These are phyloP conservation scores for Pemphredon lugubris DNA, from an alignment of 2,888 invertebrate species.

Conservation along the genomic window DNA sequence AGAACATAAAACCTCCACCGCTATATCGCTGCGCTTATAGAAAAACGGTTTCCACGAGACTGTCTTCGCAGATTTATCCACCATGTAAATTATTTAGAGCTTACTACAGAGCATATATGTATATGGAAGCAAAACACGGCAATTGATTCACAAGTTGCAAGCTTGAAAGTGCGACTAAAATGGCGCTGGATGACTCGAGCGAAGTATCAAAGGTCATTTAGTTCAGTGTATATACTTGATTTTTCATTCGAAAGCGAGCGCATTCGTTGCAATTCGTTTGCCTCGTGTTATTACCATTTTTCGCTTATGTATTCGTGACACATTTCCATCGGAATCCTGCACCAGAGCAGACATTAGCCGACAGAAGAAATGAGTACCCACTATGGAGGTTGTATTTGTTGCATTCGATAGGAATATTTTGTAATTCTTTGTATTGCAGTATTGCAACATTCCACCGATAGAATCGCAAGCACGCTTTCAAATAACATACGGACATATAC, in stretches of 20 bases:
- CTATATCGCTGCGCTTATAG: too few relatives aligned
- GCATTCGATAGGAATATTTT: slow-evolving; percentile 15
- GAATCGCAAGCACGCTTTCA: background rate
- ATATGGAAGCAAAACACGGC: slow-evolving; percentile 1
- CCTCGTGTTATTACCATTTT: slow-evolving; percentile 6
- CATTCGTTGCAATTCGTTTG: slow-evolving; percentile 21
- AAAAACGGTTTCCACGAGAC: too few relatives aligned
- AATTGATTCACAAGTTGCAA: slow-evolving; percentile 42
- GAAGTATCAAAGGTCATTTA: slow-evolving; percentile 75
- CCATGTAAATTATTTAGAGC: slow-evolving; percentile 1
- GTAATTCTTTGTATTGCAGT: slow-evolving; percentile 4
- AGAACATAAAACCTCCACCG: too few relatives aligned
- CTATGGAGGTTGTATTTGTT: slow-evolving; percentile 72
- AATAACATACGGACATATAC: background rate
- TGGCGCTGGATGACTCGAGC: slow-evolving; percentile 77
- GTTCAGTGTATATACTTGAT: slow-evolving; percentile 48
- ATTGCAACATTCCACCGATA: background rate
- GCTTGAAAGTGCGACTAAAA: slow-evolving; percentile 62
- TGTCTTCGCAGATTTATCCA: too few relatives aligned
- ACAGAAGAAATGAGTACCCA: slow-evolving; percentile 72
- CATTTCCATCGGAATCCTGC: slow-evolving; percentile 13
- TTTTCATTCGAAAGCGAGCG: slow-evolving; percentile 8
- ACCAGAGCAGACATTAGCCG: slow-evolving; percentile 8
- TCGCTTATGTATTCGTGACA: slow-evolving; percentile 47
- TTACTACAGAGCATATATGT: background rate